Base-by-base conservation (phyloP, 2,888 invertebrate species). In the Coelopa pilipes region DNA sequence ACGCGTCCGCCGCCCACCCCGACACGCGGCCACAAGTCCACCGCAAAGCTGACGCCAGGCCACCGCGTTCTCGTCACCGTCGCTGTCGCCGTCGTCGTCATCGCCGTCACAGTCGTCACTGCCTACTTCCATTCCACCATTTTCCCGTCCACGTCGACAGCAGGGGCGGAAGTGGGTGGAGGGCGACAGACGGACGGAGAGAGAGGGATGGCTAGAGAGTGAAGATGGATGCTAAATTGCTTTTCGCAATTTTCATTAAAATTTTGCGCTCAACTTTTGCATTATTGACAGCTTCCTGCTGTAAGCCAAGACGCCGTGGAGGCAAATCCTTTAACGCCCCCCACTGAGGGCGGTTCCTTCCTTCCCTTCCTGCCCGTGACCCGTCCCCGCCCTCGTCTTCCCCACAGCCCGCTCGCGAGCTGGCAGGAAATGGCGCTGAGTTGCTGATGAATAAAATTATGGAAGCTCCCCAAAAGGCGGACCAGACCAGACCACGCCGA, bases 201-300 rank as follows among this genome's bases (percentile, higher is more conserved):
- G 53, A 15, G n/a, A 53, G n/a, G 2, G 13, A 15, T 3, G 13
- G 21, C 21, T n/a, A n/a, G n/a, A n/a, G 21, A 4, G 17, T 59
- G 19, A 24, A 21, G 57, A 19, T 59, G 57, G 11, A 13, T 13
- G 21, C 47, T 55, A 55, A 67, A 55, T 21, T 70, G n/a, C 24
- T 21, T 15, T 60, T 49, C 1, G 49, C 49, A 60, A 70, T 70
- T 70, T 70, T 24, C 70, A 70, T 60, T 70, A 70, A 49, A 62
- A 70, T 59, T 60, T 70, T 47, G 47, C 24, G 47, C 59, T 49
- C 15, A 70, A 49, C 70, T 59, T 60, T 60, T 70, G 60, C 60
- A 47, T 59, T 70, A 70, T 70, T 60, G 70, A 60, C 49, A 59
- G 59, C 70, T 60, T 70, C 60, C 59, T 70, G 60, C 24, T 60